These are phyloP conservation scores for Crypturellus undulatus DNA, from an alignment of 2,113 vertebrate genomes.

Conservation along the genomic window DNA sequence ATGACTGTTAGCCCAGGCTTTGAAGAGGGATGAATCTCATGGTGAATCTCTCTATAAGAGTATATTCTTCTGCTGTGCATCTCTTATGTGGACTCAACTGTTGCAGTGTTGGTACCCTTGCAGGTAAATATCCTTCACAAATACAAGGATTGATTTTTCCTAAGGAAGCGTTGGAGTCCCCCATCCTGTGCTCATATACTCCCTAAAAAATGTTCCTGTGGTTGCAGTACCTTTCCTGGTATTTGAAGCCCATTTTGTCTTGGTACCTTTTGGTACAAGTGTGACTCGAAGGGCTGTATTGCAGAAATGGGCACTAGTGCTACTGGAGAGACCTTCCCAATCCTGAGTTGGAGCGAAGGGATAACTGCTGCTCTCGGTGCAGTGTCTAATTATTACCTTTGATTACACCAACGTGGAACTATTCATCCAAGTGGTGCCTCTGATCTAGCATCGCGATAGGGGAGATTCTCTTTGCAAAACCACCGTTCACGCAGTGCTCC, in stretches of 20 bases:
- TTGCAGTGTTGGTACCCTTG: neutral
- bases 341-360: neutral
- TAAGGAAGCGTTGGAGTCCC: neutral
- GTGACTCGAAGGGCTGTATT: neutral
- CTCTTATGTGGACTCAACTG: neutral
- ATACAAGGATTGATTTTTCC: neutral
- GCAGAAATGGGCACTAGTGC: neutral
- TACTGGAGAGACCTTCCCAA: neutral
- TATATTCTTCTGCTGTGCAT: rapidly evolving
- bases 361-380: neutral
- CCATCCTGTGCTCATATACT: neutral
- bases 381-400: neutral
- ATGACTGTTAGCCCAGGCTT: neutral
- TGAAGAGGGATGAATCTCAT: neutral
- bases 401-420: neutral
- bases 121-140: neutral
- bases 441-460: neutral
- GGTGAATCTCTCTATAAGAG: neutral
- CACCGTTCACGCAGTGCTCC: neutral
- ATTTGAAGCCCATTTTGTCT: neutral
- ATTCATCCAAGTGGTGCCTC: neutral
- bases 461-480: neutral
- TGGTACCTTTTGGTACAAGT: neutral
- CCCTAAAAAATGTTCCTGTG: neutral
- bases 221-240: neutral